A percentile compares a stretch with the other conserved stretches of the same genome.
phyloP scores from a whole-genome alignment of 2,113 vertebrate genomes.

The Mustela nigripes region DNA sequence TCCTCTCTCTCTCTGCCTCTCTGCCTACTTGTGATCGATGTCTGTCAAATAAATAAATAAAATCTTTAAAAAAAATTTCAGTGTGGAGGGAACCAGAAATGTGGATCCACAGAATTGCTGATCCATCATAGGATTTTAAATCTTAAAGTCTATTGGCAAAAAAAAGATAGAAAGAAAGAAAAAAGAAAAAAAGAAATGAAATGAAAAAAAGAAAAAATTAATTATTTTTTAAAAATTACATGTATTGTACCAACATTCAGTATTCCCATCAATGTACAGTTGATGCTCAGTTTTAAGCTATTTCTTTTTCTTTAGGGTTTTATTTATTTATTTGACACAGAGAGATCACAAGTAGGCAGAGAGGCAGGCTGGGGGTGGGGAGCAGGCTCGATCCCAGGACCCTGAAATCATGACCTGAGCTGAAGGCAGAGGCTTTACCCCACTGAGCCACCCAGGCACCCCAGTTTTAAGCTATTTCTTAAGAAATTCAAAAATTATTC shows the following conservation, averaged over 20 bases:
- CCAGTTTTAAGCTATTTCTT: too few relatives aligned
- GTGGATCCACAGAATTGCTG: background rate
- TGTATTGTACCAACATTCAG: background rate
- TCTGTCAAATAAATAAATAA: too few relatives aligned
- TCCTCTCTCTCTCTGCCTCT: too few relatives aligned
- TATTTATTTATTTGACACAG: too few relatives aligned
- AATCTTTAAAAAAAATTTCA: background rate
- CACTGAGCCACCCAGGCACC: too few relatives aligned
- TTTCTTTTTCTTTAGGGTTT: background rate
- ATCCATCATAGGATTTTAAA: conserved; percentile 27
- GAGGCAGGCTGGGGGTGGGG: too few relatives aligned
- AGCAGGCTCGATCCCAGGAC: too few relatives aligned
- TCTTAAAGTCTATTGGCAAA: background rate
- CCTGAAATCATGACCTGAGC: too few relatives aligned
- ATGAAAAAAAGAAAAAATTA: background rate
- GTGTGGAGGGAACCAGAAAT: background rate
- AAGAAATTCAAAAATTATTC: conserved; percentile 14
- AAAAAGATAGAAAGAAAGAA: background rate
- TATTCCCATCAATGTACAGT: background rate
- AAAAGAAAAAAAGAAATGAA: background rate
- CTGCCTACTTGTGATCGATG: too few relatives aligned
- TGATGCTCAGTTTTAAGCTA: conserved; percentile 2
- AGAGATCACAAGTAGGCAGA: too few relatives aligned
- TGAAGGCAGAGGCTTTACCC: too few relatives aligned
- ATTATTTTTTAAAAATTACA: background rate